Evolutionary conservation across 2,797 vertebrate species (phyloP).

Genomic region (Perodicticus potto): DNA sequence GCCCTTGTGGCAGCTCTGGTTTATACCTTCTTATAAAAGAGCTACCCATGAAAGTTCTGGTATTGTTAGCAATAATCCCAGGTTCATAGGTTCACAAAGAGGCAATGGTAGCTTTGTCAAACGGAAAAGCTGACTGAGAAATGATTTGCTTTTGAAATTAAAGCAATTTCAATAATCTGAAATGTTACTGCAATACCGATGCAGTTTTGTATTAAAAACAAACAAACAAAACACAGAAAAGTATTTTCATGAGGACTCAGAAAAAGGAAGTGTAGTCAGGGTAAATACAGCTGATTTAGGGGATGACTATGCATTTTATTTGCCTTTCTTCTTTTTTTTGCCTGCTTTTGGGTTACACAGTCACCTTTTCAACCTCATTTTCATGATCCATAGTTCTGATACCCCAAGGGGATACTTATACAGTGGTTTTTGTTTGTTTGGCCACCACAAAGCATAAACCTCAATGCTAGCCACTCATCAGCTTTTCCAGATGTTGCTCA

Average conservation of each 20-base stretch:
- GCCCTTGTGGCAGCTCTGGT: not conserved
- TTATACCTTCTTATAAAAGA: not conserved
- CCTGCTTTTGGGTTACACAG: not conserved
- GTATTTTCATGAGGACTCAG: not conserved
- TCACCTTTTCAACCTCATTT: not conserved
- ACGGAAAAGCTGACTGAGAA: slow-evolving; percentile 18
- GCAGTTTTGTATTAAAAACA: not conserved
- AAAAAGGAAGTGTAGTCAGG: not conserved
- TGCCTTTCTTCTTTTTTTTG: not conserved
- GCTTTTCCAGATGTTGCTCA: not conserved
- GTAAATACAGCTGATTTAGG: not conserved
- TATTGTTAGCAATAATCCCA: not conserved
- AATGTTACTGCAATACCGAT: not conserved
- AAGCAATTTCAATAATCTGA: slow-evolving; percentile 13
- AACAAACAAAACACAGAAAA: not conserved
- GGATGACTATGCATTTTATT: not conserved
- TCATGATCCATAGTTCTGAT: not conserved
- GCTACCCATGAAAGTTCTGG: not conserved
- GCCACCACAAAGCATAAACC: not conserved
- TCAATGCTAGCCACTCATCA: not conserved
- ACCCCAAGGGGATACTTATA: not conserved
- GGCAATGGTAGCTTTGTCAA: not conserved
- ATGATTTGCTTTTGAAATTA: slow-evolving; percentile 43
- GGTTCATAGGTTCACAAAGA: not conserved
- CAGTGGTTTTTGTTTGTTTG: not conserved